Evolutionary conservation across 2,113 vertebrate species (phyloP).

Genomic region (Herpetotheres cachinnans): DNA sequence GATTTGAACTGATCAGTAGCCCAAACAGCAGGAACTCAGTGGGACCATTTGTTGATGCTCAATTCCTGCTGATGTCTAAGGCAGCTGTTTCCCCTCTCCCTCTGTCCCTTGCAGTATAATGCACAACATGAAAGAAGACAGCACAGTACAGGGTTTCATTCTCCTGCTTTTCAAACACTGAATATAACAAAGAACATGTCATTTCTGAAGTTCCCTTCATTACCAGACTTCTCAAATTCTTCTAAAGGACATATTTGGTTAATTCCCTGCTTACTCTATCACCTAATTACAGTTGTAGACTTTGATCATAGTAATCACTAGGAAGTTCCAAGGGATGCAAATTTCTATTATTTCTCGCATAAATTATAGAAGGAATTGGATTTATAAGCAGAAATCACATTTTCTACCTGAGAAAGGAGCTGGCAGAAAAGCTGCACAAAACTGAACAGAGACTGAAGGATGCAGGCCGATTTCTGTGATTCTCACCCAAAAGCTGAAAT

Average conservation of each 20-base stretch:
- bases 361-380: neutral
- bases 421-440: neutral
- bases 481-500: neutral
- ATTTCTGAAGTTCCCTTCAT: neutral
- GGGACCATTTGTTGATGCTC: neutral
- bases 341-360: neutral
- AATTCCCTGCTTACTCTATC: neutral
- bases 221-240: neutral
- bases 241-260: neutral
- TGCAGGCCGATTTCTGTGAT: neutral
- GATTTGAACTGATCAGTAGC: neutral
- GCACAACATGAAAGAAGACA: neutral
- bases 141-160: neutral
- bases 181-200: neutral
- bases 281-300: neutral
- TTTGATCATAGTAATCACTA: neutral
- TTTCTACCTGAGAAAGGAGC: neutral
- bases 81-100: neutral
- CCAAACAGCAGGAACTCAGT: neutral
- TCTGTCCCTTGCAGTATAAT: neutral
- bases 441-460: neutral
- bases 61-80: neutral
- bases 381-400: neutral
- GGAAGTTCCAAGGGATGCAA: neutral
- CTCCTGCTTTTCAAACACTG: neutral